phyloP scores from a whole-genome alignment of 2,797 vertebrate genomes.

The Halcyon badia region DNA sequence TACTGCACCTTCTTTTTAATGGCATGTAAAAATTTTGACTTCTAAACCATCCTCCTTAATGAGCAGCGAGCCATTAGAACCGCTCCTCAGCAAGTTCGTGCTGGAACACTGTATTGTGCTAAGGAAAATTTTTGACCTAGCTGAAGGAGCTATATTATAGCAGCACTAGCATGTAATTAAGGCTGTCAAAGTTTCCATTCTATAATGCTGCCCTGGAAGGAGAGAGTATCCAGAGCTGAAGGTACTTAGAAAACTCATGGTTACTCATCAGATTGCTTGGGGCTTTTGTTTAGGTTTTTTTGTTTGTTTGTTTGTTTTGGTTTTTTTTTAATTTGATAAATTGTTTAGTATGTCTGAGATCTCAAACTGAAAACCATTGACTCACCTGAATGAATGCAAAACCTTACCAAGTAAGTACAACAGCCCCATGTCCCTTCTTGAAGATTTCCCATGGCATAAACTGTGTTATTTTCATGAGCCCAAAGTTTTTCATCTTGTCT shows the following conservation, averaged over 20 bases:
- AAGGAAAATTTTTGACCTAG: constrained; percentile 2
- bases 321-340: not conserved
- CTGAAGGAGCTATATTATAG: not conserved
- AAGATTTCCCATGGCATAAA: not conserved
- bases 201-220: not conserved
- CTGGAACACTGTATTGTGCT: not conserved
- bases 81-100: not conserved
- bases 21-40: not conserved
- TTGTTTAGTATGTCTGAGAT: not conserved
- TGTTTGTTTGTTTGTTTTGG: too few species aligned
- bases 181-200: not conserved
- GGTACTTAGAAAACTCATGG: not conserved
- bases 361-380: not conserved
- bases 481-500: not conserved
- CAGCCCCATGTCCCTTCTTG: not conserved
- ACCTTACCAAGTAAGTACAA: not conserved
- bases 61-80: not conserved
- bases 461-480: not conserved
- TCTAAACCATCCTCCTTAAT: not conserved
- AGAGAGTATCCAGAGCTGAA: not conserved
- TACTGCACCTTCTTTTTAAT: not conserved
- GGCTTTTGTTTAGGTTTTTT: not conserved
- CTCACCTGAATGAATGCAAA: not conserved
- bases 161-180: constrained; percentile 15
- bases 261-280: not conserved